phyloP scores from a whole-genome alignment of 2,113 vertebrate genomes.

The Redunca redunca region DNA sequence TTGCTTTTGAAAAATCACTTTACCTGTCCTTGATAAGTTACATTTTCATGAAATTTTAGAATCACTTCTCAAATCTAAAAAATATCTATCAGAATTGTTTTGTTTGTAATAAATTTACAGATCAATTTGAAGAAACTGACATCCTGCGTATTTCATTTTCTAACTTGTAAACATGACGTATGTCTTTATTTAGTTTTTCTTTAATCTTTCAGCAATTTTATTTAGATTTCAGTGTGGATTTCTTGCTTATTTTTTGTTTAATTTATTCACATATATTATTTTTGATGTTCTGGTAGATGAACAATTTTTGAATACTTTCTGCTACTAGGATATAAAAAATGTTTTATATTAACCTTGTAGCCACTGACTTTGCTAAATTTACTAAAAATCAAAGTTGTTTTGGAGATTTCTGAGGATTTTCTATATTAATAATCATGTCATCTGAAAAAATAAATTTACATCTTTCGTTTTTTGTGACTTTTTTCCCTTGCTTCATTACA shows the following conservation, averaged over 20 bases:
- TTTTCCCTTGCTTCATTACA: not conserved
- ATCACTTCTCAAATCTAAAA: not conserved
- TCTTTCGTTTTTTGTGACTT: not conserved
- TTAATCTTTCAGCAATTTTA: not conserved
- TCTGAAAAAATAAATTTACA: not conserved
- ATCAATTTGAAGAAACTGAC: not conserved
- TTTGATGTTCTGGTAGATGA: not conserved
- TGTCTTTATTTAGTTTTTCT: not conserved
- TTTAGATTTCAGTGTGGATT: not conserved
- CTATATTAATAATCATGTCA: not conserved
- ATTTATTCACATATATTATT: not conserved
- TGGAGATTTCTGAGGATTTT: not conserved
- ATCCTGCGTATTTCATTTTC: not conserved
- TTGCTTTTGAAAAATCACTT: not conserved
- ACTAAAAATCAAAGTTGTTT: not conserved
- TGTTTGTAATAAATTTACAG: not conserved
- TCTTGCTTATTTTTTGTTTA: not conserved
- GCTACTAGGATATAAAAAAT: not conserved
- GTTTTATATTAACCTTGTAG: not conserved
- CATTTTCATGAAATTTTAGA: not conserved
- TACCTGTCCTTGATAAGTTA: not conserved
- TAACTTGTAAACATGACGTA: not conserved
- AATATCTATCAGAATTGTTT: not conserved
- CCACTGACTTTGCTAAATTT: not conserved
- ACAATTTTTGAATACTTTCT: not conserved